These are phyloP conservation scores for Amphiprion percula DNA, from an alignment of 2,113 vertebrate genomes.

Conservation along the genomic window DNA sequence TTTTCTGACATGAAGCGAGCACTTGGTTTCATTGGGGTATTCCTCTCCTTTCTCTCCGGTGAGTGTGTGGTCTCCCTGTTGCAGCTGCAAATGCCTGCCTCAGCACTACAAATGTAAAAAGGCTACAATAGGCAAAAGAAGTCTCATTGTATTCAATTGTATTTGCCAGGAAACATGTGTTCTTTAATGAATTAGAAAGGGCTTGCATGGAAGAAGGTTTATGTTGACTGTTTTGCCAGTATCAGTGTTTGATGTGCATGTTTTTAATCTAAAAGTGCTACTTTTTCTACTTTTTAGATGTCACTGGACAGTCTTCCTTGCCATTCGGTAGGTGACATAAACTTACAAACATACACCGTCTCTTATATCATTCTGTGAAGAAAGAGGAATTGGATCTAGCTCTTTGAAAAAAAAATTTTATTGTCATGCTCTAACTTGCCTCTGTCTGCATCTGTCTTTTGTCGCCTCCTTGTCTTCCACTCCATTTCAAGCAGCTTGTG, in stretches of 20 bases:
- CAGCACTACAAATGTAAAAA: conserved; percentile 30
- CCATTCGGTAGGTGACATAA: conserved; percentile 57
- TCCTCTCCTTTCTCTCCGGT: conserved; percentile 83
- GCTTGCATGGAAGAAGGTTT: neutral
- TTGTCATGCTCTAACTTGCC: neutral
- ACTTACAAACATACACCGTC: neutral
- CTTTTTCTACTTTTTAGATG: conserved; percentile 63
- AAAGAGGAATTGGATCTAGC: no score
- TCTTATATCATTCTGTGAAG: neutral
- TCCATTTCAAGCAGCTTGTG: conserved; percentile 61
- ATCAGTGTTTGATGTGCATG: neutral
- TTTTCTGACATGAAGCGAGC: conserved; percentile 86
- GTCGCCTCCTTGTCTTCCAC: neutral
- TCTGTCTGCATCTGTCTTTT: neutral
- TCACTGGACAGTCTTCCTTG: neutral
- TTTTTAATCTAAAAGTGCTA: conserved; percentile 19
- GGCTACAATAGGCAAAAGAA: conserved; percentile 14
- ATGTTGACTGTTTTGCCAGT: neutral
- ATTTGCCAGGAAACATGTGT: conserved; percentile 19
- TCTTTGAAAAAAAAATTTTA: neutral
- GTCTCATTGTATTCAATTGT: neutral
- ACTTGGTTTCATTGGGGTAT: conserved; percentile 80
- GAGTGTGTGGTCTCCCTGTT: conserved; percentile 77
- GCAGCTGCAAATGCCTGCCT: conserved; percentile 63
- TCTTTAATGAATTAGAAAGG: neutral